phyloP scores from a whole-genome alignment of 2,888 invertebrate species.

The Parnassius mnemosyne region DNA sequence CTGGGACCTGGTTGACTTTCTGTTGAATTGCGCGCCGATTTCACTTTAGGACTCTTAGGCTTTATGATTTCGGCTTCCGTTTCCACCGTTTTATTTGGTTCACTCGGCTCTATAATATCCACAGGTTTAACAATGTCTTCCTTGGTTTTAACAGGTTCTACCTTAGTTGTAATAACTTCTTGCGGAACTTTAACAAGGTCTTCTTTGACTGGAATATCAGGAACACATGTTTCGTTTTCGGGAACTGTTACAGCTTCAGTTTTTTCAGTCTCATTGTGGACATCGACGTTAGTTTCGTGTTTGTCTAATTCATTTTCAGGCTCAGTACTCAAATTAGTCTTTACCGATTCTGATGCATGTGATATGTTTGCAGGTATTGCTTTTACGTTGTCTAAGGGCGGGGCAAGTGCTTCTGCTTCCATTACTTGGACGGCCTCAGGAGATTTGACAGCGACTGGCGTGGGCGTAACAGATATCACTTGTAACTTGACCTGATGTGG shows the following conservation, averaged over 20 bases:
- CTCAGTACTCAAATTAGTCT: slow-evolving; percentile 31
- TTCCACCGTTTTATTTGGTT: slow-evolving; percentile 31
- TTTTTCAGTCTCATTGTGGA: slow-evolving; percentile 32
- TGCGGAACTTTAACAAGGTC: slow-evolving; percentile 12
- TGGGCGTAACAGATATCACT: slow-evolving; percentile 50
- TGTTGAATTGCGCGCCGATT: slow-evolving; percentile 55
- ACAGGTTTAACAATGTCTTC: slow-evolving; percentile 28
- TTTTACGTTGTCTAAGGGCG: slow-evolving; percentile 56
- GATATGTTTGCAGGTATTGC: slow-evolving; percentile 49
- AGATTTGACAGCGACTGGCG: slow-evolving; percentile 55
- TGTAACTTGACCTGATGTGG: slow-evolving; percentile 47
- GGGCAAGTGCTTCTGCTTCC: slow-evolving; percentile 58
- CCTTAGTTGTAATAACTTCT: slow-evolving; percentile 8
- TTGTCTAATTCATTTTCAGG: slow-evolving; percentile 23
- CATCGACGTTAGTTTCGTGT: slow-evolving; percentile 12
- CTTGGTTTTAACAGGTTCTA: slow-evolving; percentile 3
- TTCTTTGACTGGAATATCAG: slow-evolving; percentile 20
- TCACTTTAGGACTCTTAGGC: slow-evolving; percentile 45
- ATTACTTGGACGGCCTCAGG: slow-evolving; percentile 49
- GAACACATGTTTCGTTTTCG: slow-evolving; percentile 23
- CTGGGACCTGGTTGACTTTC: slow-evolving; percentile 64
- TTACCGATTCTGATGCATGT: slow-evolving; percentile 47
- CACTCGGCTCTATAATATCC: slow-evolving; percentile 27
- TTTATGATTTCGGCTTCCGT: slow-evolving; percentile 33
- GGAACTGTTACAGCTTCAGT: slow-evolving; percentile 25